Percentiles rank a stretch among this genome's conserved stretches.
Evolutionary conservation across 1,140 invertebrate species (phyloP).

Genomic region (Metaphire vulgaris): DNA sequence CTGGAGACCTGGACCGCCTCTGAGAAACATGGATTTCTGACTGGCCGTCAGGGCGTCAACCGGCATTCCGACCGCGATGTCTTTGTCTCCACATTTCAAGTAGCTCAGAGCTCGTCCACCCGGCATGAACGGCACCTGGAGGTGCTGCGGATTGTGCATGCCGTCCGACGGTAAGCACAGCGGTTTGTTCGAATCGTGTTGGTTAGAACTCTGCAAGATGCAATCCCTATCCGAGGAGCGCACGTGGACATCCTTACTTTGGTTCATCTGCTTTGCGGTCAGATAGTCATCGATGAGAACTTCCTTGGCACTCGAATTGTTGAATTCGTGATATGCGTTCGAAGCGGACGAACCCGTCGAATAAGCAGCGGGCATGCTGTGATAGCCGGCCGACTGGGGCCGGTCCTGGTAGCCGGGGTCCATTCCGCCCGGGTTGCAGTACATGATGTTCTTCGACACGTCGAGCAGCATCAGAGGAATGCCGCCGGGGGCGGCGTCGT

Average conservation of each 20-base stretch:
- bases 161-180: not conserved
- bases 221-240: not conserved
- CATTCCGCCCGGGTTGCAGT: not conserved
- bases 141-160: not conserved
- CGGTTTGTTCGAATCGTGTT: not conserved
- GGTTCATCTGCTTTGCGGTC: not conserved
- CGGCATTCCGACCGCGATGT: not conserved
- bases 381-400: not conserved
- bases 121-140: not conserved
- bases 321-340: not conserved
- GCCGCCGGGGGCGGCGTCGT: not conserved
- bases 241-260: not conserved
- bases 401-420: not conserved
- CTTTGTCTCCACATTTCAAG: too few species aligned
- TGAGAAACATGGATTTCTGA: not conserved
- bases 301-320: not conserved
- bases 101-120: not conserved
- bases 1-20: not conserved
- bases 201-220: too few species aligned
- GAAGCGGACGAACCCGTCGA: not conserved
- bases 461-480: not conserved
- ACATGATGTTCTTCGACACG: not conserved
- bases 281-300: not conserved
- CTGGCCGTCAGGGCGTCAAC: not conserved
- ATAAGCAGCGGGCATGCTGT: not conserved